A percentile compares a stretch with the other conserved stretches of the same genome.
Conservation (phyloP, 2,888 invertebrate species). For the Melanostoma mellinum region DNA sequence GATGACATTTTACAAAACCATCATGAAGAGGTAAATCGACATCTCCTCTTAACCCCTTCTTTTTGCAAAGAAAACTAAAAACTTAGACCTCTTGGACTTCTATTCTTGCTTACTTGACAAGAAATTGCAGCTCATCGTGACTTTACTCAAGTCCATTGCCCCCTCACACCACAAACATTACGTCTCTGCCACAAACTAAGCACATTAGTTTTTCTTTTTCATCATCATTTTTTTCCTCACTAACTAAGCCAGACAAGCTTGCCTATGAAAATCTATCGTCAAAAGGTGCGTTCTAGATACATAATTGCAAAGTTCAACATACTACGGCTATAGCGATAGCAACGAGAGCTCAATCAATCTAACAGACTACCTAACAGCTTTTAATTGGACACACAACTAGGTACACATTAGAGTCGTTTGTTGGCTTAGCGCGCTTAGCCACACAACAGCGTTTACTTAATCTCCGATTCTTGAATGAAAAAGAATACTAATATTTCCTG, state of each 20-base stretch:
- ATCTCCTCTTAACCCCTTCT: too few relatives aligned
- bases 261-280: conserved; percentile 20
- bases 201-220: neutral
- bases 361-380: conserved; percentile 23
- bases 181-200: neutral
- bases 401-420: conserved; percentile 2
- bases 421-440: conserved; percentile 1
- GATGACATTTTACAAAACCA: too few relatives aligned
- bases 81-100: too few relatives aligned
- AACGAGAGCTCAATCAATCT: conserved; percentile 26
- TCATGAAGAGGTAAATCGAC: too few relatives aligned
- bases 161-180: too few relatives aligned
- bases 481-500: conserved; percentile 49
- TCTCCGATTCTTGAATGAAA: conserved; percentile 44
- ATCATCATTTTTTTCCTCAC: neutral
- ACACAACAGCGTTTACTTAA: conserved; percentile 30
- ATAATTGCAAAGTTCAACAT: conserved; percentile 45
- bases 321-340: conserved; percentile 8
- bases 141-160: too few relatives aligned
- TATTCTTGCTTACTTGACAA: too few relatives aligned
- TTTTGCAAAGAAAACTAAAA: too few relatives aligned
- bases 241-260: conserved; percentile 8
- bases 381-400: conserved; percentile 34
- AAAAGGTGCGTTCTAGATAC: conserved; percentile 40
- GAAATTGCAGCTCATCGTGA: too few relatives aligned